phyloP scores from a whole-genome alignment of 2,797 vertebrate species.

The Ctenochaetus hawaiiensis region DNA sequence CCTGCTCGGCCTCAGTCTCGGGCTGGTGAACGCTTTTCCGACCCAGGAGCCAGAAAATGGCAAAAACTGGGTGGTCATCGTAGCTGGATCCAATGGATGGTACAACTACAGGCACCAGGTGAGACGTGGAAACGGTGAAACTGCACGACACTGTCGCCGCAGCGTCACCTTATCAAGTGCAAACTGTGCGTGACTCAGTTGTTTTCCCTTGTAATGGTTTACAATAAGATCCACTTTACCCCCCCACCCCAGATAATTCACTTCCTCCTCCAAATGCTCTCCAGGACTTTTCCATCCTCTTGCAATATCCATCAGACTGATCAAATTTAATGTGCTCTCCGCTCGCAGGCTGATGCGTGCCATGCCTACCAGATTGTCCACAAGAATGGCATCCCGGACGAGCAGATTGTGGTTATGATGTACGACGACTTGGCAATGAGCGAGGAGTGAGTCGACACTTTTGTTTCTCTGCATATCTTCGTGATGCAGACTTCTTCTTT shows the following conservation, averaged over 20 bases:
- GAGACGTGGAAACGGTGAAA: conserved; percentile 40
- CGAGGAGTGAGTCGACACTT: conserved; percentile 87
- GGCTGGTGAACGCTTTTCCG: conserved; percentile 70
- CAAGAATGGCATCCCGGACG: conserved; percentile 94
- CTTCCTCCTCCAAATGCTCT: not conserved
- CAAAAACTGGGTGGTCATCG: conserved; percentile 96
- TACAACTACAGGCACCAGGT: conserved; percentile 99
- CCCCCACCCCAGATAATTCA: conserved; percentile 8
- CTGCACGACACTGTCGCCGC: not conserved
- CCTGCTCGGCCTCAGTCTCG: conserved; percentile 77
- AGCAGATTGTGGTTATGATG: conserved; percentile 98
- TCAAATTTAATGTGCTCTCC: not conserved
- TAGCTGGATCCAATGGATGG: conserved; percentile 95
- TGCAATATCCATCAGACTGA: not conserved
- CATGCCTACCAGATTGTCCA: conserved; percentile 98
- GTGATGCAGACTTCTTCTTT: conserved; percentile 20
- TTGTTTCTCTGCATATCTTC: not conserved
- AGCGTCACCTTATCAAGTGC: conserved; percentile 3
- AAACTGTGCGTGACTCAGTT: conserved; percentile 11
- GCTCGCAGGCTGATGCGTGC: conserved; percentile 92
- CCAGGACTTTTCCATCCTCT: not conserved
- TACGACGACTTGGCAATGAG: conserved; percentile 93
- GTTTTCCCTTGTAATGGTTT: not conserved
- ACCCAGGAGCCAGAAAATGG: conserved; percentile 81
- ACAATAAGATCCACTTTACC: conserved; percentile 22